Evolutionary conservation across 2,113 vertebrate species (phyloP).

Genomic region (Pollachius pollachius): DNA sequence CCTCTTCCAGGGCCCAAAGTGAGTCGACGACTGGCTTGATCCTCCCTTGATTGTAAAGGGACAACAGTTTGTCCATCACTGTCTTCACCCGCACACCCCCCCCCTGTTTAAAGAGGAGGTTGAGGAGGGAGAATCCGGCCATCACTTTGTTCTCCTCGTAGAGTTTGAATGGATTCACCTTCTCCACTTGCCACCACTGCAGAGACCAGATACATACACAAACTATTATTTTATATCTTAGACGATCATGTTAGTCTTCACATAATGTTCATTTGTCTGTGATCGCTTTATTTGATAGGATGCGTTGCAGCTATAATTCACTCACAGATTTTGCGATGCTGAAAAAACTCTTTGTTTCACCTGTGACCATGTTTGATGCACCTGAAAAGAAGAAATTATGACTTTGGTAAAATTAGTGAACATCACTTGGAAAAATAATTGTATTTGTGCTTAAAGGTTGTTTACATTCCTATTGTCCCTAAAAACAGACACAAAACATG

Average conservation of each 20-base stretch:
- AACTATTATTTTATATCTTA: too few species aligned
- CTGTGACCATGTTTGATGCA: conserved; percentile 98
- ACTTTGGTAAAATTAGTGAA: conserved; percentile 31
- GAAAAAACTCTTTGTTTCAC: conserved; percentile 99
- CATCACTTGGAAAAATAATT: conserved; percentile 14
- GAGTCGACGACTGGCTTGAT: conserved; percentile 96
- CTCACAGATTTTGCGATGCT: conserved; percentile 99
- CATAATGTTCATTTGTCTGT: conserved; percentile 26
- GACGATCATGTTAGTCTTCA: conserved; percentile 22
- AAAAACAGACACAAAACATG: too few species aligned
- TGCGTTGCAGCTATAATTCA: conserved; percentile 35
- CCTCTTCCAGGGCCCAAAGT: conserved; percentile 97
- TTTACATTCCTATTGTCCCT: too few species aligned
- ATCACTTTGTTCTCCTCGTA: conserved; percentile 99
- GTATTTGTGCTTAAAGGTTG: too few species aligned
- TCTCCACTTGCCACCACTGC: conserved; percentile 99
- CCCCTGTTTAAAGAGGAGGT: conserved; percentile 94
- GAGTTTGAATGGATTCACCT: conserved; percentile 97
- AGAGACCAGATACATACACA: conserved; percentile 23
- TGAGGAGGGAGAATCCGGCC: conserved; percentile 94
- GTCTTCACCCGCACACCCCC: conserved; percentile 78
- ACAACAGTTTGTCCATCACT: conserved; percentile 87
- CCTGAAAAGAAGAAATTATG: conserved; percentile 78
- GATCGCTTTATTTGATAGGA: conserved; percentile 16
- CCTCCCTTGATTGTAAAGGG: conserved; percentile 86